These are phyloP conservation scores for Ischnus inquisitorius DNA, from an alignment of 2,888 invertebrate genomes.

Conservation along the genomic window DNA sequence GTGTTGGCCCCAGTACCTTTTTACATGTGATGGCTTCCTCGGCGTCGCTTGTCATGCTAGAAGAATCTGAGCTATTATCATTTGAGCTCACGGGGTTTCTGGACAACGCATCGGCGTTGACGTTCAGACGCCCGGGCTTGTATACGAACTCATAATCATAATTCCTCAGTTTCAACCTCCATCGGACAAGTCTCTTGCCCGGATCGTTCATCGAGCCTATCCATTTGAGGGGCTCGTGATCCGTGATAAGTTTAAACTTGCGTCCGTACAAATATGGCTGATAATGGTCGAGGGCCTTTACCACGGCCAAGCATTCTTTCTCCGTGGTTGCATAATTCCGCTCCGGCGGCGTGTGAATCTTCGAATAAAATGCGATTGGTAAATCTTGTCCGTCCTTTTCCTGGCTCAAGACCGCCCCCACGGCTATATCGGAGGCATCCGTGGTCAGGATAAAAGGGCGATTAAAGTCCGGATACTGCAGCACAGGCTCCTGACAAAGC, in stretches of 20 bases:
- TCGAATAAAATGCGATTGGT: background rate
- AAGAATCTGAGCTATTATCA: background rate
- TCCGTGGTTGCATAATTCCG: background rate
- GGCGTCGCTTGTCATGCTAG: too few relatives aligned
- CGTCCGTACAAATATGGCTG: conserved; percentile 32
- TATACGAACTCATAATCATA: conserved; percentile 5
- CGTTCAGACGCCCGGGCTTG: conserved; percentile 5
- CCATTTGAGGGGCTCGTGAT: conserved; percentile 55
- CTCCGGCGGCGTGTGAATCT: background rate
- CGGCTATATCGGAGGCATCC: background rate
- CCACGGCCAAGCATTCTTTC: background rate
- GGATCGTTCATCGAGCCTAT: conserved; percentile 46
- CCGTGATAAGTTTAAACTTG: conserved; percentile 37
- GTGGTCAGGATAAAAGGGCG: background rate
- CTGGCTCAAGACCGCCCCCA: background rate
- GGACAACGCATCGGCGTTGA: background rate
- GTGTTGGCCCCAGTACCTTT: background rate
- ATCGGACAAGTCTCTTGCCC: conserved; percentile 16
- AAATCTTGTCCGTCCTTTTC: background rate
- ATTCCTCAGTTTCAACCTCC: conserved; percentile 35
- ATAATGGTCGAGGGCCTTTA: too few relatives aligned
- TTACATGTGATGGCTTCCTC: too few relatives aligned
- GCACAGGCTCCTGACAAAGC: background rate
- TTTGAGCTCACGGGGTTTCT: background rate
- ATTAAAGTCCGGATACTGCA: background rate